These are phyloP conservation scores for Trypoxylus dichotomus DNA, from an alignment of 1,140 invertebrate species.

Conservation along the genomic window DNA sequence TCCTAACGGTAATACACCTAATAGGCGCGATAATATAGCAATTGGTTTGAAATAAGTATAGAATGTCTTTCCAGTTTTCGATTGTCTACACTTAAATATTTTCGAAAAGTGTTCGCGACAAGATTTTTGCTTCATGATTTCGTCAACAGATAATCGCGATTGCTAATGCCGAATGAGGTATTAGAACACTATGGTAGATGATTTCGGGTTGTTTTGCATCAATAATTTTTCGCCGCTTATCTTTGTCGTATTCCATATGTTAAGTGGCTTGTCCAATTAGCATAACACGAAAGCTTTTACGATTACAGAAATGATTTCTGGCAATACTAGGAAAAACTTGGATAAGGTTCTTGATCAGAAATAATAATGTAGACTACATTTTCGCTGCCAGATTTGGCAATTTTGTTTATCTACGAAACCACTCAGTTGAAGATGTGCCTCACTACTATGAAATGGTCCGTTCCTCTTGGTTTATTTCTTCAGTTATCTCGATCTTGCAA, in stretches of 20 bases:
- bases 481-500: no score
- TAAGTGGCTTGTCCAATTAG: neutral
- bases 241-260: neutral
- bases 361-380: no score
- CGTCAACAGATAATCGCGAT: neutral
- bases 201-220: neutral
- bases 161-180: neutral
- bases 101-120: neutral
- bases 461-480: no score
- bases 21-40: neutral
- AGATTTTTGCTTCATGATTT: neutral
- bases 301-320: constrained; percentile 26
- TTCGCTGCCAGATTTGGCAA: no score
- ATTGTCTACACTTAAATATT: neutral
- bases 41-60: constrained; percentile 24
- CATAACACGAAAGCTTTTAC: constrained; percentile 14
- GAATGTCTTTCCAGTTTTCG: neutral
- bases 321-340: neutral
- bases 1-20: constrained; percentile 16
- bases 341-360: no score
- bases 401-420: no score
- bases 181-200: neutral
- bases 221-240: neutral
- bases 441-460: no score
- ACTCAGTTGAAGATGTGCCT: no score